A percentile compares a stretch with the other conserved stretches of the same genome.
Evolutionary conservation across 2,888 invertebrate genomes (phyloP).

Genomic region (Morinoia aosen): DNA sequence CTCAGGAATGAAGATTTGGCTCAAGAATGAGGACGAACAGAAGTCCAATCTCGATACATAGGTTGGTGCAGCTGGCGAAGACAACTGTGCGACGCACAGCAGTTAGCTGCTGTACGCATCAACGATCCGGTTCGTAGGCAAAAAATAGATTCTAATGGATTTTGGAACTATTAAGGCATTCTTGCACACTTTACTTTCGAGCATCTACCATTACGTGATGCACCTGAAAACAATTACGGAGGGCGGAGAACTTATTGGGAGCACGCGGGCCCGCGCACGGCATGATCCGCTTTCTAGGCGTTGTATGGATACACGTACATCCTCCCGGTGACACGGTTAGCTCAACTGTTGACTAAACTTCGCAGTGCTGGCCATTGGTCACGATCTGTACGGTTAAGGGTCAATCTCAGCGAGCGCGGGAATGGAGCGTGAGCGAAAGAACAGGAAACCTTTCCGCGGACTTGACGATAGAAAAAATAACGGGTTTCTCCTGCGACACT

Average conservation of each 20-base stretch:
- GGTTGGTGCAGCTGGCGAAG: too few relatives aligned
- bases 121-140: neutral
- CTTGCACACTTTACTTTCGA: conserved; percentile 42
- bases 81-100: neutral
- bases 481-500: conserved; percentile 8
- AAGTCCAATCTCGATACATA: neutral
- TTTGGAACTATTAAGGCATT: conserved; percentile 43
- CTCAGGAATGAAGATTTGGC: neutral
- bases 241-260: conserved; percentile 24
- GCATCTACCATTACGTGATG: conserved; percentile 39
- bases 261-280: neutral
- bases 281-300: conserved; percentile 43
- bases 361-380: conserved; percentile 19
- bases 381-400: conserved; percentile 49
- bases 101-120: neutral
- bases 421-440: conserved; percentile 42
- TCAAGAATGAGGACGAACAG: neutral
- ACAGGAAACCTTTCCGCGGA: conserved; percentile 17
- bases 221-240: conserved; percentile 5
- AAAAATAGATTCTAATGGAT: conserved; percentile 46
- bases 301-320: conserved; percentile 39
- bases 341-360: neutral
- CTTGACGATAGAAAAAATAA: neutral
- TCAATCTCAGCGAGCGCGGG: conserved; percentile 6
- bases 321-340: conserved; percentile 12